Evolutionary conservation across 2,888 invertebrate species (phyloP).

Genomic region (Rhagonycha lutea): DNA sequence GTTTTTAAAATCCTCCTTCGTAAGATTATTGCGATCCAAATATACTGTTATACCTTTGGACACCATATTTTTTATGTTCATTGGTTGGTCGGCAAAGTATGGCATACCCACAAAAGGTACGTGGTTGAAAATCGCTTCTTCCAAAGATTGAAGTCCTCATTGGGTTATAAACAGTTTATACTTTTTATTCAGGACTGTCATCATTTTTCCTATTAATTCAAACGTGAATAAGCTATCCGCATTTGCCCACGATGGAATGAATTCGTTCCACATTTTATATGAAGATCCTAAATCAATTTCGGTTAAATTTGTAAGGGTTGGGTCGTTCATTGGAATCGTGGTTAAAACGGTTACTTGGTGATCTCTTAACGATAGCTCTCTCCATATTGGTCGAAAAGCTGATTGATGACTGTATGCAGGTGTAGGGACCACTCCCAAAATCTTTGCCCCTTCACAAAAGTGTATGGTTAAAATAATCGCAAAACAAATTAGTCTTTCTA

Average conservation of each 20-base stretch:
- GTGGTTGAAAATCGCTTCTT: neutral
- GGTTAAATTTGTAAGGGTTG: neutral
- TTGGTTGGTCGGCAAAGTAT: neutral
- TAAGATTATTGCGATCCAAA: neutral
- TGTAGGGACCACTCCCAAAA: neutral
- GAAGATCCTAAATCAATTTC: neutral
- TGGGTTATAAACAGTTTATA: neutral
- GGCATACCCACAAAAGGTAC: neutral
- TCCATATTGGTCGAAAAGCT: neutral
- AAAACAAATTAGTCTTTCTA: neutral
- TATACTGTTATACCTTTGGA: neutral
- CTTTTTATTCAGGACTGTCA: neutral
- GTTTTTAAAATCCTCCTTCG: neutral
- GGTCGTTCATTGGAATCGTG: neutral
- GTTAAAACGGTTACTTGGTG: neutral
- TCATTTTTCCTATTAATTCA: neutral
- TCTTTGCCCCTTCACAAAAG: neutral
- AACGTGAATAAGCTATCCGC: neutral
- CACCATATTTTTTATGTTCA: neutral
- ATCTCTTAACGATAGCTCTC: neutral
- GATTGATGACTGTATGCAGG: neutral
- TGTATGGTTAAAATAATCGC: neutral
- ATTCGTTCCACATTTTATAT: neutral
- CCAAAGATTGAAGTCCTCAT: neutral
- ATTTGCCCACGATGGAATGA: neutral